phyloP scores from a whole-genome alignment of 1,140 invertebrate species.

The Spodoptera frugiperda region DNA sequence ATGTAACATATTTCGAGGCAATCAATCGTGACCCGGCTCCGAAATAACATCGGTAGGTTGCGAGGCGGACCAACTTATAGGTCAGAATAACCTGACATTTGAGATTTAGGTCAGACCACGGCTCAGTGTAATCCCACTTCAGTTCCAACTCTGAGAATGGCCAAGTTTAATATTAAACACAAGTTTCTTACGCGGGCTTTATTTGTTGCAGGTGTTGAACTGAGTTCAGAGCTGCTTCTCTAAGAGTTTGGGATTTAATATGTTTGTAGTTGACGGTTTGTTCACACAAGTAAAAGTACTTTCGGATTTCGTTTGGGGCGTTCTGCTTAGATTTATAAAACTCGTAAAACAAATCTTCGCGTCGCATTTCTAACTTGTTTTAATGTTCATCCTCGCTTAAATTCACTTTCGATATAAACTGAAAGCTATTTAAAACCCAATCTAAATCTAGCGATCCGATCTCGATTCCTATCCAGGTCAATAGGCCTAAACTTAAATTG shows the following conservation, averaged over 20 bases:
- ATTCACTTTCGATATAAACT: slow-evolving; percentile 1
- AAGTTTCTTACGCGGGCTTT: slow-evolving; percentile 34
- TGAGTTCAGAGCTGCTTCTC: background rate
- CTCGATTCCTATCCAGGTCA: slow-evolving; percentile 26
- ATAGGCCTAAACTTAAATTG: slow-evolving; percentile 32
- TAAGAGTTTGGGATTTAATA: slow-evolving; percentile 21
- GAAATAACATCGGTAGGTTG: slow-evolving; percentile 20
- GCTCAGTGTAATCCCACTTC: slow-evolving; percentile 50
- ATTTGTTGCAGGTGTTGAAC: slow-evolving; percentile 14
- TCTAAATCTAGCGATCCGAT: slow-evolving; percentile 23
- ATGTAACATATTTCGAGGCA: slow-evolving; percentile 30
- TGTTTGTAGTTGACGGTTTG: background rate
- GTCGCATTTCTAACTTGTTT: background rate
- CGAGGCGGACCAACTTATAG: slow-evolving; percentile 31
- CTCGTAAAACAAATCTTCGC: background rate
- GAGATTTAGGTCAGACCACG: slow-evolving; percentile 49
- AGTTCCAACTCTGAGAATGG: slow-evolving; percentile 17
- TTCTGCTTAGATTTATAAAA: background rate
- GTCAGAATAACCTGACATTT: slow-evolving; percentile 50
- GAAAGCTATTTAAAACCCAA: background rate
- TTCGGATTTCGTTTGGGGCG: background rate
- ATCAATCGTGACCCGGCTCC: slow-evolving; percentile 38
- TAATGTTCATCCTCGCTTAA: background rate
- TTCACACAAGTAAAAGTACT: slow-evolving; percentile 5
- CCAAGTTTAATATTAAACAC: slow-evolving; percentile 50